A percentile compares a stretch with the other conserved stretches of the same genome.
phyloP scores from a whole-genome alignment of 2,888 invertebrate species.

The Amblyteles armatorius region DNA sequence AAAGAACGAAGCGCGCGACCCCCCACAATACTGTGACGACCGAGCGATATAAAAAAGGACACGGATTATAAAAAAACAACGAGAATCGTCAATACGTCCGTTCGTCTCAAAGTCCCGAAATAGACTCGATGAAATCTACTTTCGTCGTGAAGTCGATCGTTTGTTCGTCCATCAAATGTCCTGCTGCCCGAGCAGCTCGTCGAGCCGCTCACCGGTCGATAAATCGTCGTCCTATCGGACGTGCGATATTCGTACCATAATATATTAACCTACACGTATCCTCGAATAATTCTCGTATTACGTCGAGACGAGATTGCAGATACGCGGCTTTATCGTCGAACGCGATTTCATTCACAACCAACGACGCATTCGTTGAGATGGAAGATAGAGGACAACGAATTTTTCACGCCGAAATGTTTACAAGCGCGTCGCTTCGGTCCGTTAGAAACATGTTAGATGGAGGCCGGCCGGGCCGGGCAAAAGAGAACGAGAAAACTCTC shows the following conservation, averaged over 20 bases:
- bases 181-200: too few relatives aligned
- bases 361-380: not conserved
- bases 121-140: too few relatives aligned
- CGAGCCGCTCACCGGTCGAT: too few relatives aligned
- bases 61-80: too few relatives aligned
- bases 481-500: slow-evolving; percentile 12
- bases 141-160: too few relatives aligned
- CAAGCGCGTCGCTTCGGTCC: not conserved
- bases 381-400: not conserved
- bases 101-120: too few relatives aligned
- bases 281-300: not conserved
- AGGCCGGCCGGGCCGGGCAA: not conserved
- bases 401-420: not conserved
- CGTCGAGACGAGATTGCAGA: slow-evolving; percentile 9
- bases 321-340: not conserved
- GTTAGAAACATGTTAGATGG: slow-evolving; percentile 14
- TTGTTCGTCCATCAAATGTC: too few relatives aligned
- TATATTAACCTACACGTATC: not conserved
- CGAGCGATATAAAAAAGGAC: too few relatives aligned
- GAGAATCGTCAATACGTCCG: too few relatives aligned
- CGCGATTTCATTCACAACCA: not conserved
- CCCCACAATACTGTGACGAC: too few relatives aligned
- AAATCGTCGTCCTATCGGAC: too few relatives aligned
- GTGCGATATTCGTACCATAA: too few relatives aligned
- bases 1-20: not conserved